phyloP scores from a whole-genome alignment of 2,113 vertebrate genomes.

The Prochilodus magdalenae region DNA sequence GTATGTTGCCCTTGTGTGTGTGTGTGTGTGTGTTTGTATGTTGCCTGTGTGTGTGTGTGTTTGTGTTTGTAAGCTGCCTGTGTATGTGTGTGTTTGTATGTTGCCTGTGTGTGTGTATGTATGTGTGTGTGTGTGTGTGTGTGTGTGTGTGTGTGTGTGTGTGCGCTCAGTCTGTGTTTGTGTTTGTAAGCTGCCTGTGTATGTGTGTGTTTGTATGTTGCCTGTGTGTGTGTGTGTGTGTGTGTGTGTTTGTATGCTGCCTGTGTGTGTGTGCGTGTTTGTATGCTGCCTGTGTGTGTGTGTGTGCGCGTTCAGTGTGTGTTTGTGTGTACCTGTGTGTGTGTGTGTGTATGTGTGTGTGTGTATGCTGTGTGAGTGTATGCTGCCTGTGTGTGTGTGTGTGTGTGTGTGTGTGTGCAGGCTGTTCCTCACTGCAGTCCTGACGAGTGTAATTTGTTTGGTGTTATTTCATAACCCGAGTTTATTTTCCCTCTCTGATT shows the following conservation, averaged over 20 bases:
- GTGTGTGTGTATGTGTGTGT: too few species aligned
- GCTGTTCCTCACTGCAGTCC: conserved; percentile 11
- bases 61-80: too few species aligned
- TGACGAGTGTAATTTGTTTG: conserved; percentile 37
- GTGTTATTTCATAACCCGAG: conserved; percentile 46
- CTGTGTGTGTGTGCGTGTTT: conserved; percentile 14
- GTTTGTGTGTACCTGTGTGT: conserved; percentile 1
- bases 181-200: conserved; percentile 4
- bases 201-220: conserved; percentile 3
- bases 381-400: not conserved
- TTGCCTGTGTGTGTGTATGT: not conserved
- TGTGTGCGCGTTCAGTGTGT: too few species aligned
- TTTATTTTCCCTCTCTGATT: conserved; percentile 64
- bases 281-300: not conserved
- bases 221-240: conserved; percentile 4
- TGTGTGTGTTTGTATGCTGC: too few species aligned
- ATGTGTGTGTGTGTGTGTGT: not conserved
- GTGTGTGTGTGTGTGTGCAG: not conserved
- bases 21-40: not conserved
- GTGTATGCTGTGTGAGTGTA: too few species aligned
- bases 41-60: not conserved
- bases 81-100: too few species aligned
- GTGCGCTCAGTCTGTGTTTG: not conserved
- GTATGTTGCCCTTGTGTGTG: not conserved
- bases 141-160: too few species aligned